Base-by-base conservation (phyloP, 2,113 vertebrate species). In the Sceloporus undulatus region DNA sequence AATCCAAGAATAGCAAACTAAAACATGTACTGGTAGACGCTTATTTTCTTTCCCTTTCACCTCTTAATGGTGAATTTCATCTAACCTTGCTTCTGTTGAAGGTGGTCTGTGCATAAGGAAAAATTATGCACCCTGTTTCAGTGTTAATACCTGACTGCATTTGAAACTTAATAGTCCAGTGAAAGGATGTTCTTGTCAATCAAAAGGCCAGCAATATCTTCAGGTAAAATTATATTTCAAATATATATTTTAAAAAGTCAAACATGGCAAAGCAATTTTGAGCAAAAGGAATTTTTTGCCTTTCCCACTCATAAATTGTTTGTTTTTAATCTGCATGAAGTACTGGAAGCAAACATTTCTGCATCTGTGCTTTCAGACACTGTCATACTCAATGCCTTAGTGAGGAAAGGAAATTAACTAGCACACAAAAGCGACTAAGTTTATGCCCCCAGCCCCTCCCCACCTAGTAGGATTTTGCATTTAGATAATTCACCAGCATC, bases 161-260 rank as follows among this genome's bases (percentile, higher is more conserved):
- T 93, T 94, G 92, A 90, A 92, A 87, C 87, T 82, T 93, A 94
- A 94, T 90, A 92, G 88, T 82, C 89, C 85, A 92, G 88, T 81
- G 90, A 93, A 92, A 38, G 65, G 81, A 94, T 89, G 84, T 92
- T 93, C 90, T 89, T 91, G 82, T n/a, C 91, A 94, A 91, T 90
- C 42, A 91, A 94, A 95, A 94, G 93, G 92, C 94, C 95, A 95
- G 88, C 88, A 94, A 91, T 90, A 92, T 93, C 88, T 94, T 76
- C 87, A 94, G 93, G 92, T 93, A 90, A 92, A 93, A 92, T 90
- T 79, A 89, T 66, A 87, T 48, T 89, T 90, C 90, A 90, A 94
- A 85, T 86, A 42, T n/a, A 94, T 90, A 94, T 83, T 85, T 42
- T 29, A 94, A 87, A 93, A 92, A 92, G 91, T 92, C 85, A 90